phyloP scores from a whole-genome alignment of 1,140 invertebrate species.

The Limonius californicus region DNA sequence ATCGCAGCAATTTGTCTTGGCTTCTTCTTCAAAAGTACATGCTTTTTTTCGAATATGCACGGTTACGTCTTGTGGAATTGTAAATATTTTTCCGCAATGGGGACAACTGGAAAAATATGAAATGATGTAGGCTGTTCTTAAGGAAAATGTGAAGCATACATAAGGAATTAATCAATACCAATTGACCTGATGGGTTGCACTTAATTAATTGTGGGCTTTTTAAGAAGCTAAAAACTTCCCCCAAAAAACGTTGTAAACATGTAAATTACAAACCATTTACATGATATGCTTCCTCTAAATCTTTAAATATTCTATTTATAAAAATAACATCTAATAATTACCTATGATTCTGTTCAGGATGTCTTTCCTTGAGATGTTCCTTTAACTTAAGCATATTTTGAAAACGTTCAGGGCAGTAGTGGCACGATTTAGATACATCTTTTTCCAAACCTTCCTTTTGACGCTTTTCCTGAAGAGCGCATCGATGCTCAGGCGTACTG shows the following conservation, averaged over 20 bases:
- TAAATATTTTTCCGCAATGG: slow-evolving; percentile 63
- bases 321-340: too few relatives aligned
- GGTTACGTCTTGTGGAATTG: slow-evolving; percentile 67
- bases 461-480: slow-evolving; percentile 50
- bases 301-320: too few relatives aligned
- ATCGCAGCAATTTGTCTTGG: slow-evolving; percentile 43
- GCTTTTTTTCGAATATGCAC: slow-evolving; percentile 60
- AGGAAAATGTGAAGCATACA: too few relatives aligned
- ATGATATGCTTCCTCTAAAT: too few relatives aligned
- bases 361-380: slow-evolving; percentile 60
- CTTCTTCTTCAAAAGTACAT: slow-evolving; percentile 47
- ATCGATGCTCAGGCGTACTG: slow-evolving; percentile 58
- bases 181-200: too few relatives aligned
- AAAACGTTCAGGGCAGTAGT: slow-evolving; percentile 56
- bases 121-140: too few relatives aligned
- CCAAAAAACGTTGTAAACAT: too few relatives aligned
- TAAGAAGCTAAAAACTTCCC: too few relatives aligned
- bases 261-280: too few relatives aligned
- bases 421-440: slow-evolving; percentile 53
- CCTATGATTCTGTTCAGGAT: slow-evolving; percentile 57
- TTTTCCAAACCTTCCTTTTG: slow-evolving; percentile 7
- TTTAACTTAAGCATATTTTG: slow-evolving; percentile 58
- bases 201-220: too few relatives aligned
- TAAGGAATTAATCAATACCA: too few relatives aligned
- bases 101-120: slow-evolving; percentile 54